A percentile compares a stretch with the other conserved stretches of the same genome.
phyloP scores from a whole-genome alignment of 2,113 vertebrate genomes.

The Phalacrocorax carbo region DNA sequence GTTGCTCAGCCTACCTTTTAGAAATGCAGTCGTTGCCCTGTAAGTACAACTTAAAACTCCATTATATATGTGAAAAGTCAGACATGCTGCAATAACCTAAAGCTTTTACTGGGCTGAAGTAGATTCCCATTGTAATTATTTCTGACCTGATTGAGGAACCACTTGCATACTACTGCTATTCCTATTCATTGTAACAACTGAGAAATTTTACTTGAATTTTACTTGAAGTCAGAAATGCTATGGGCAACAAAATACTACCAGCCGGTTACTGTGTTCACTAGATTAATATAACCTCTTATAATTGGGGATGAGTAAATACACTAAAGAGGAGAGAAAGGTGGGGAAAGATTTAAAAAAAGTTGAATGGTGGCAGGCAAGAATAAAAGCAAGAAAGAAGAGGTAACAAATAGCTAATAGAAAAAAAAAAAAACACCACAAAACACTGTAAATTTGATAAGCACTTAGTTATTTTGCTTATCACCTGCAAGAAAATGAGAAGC shows the following conservation, averaged over 20 bases:
- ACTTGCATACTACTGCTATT: not conserved
- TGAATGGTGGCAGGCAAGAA: not conserved
- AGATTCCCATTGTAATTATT: not conserved
- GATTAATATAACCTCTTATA: not conserved
- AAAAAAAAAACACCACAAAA: not conserved
- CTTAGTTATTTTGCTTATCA: conserved; percentile 19
- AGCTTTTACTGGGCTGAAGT: not conserved
- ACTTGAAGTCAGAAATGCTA: not conserved
- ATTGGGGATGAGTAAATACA: not conserved
- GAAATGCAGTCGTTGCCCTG: not conserved
- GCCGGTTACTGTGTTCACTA: not conserved
- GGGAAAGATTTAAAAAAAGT: not conserved
- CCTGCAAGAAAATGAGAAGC: not conserved
- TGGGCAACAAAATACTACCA: not conserved
- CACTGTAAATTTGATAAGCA: not conserved
- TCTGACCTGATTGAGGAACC: not conserved
- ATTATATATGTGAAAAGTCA: not conserved
- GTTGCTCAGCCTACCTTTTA: not conserved
- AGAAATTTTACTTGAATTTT: not conserved
- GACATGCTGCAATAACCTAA: not conserved
- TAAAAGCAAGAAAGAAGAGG: not conserved
- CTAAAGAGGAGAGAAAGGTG: not conserved
- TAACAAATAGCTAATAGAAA: not conserved
- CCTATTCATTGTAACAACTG: not conserved
- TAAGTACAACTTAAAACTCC: not conserved